Evolutionary conservation across 64 coral and sea anemone genomes (phyloP), one percentile per base, ranked within the genome.

Genomic region (Stichodactyla mertensii): DNA sequence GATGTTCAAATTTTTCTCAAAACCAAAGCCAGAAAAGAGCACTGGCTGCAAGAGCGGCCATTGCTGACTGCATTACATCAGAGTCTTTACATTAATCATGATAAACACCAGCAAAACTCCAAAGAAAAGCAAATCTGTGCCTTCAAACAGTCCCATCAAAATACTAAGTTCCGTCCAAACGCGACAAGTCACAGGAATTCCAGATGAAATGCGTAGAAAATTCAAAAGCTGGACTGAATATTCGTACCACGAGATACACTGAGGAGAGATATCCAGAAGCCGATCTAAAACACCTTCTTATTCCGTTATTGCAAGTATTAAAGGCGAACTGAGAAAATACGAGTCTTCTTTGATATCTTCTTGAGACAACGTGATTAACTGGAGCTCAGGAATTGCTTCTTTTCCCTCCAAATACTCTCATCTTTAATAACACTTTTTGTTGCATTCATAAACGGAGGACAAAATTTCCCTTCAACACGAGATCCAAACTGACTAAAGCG

Each of bases 381-480:
- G 55, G 88, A 55, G 57, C 80, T 70, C 70, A 85, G 61, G 89
- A 90, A 85, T 71, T 83, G 80, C 53, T 87, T 91, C 55, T 53
- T 78, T 77, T 61, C 77, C 81, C 85, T 87, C 71, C 86, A 96
- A 96, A 87, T 85, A 83, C 88, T 77, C 85, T 87, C 91, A 91
- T 91, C 88, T 89, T 80, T 71, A 89, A 87, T 78, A 18, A 89
- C 52, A 87, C 82, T 57, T 87, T 66, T 78, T 56, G 54, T 57
- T 86, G 94, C 91, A 96, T 96, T 96, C 94, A 96, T 92, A 83
- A 90, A 96, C 80, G 84, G 91, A 96, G 94, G 88, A 86, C 91
- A 92, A 93, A 96, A 86, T 96, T 95, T 95, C 91, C 86, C 87
- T 96, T 96, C 91, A 96, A 96, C 94, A 96, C 94, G 94, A 96